Evolutionary conservation across 2,888 invertebrate species (phyloP), one percentile per base, ranked within the genome.

Genomic region (Eretmocerus hayati): DNA sequence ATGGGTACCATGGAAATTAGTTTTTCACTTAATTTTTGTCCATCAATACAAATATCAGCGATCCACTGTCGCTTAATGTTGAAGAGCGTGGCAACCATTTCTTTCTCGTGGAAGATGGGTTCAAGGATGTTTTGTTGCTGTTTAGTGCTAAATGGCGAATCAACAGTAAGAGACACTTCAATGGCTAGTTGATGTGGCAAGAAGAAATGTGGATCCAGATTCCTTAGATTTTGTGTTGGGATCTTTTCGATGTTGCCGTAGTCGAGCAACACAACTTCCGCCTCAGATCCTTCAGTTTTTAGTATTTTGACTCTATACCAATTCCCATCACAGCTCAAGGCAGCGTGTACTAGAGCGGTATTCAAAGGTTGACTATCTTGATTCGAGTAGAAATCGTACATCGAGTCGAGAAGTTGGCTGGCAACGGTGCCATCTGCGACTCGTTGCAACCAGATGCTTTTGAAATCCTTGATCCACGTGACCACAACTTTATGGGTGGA

Each of bases 251-350:
- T 67, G 63, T 85, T 84, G 32, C 87, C 88, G 54, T 85, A 87
- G 65, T 88, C 88, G 0, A 83, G 64, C 62, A 78, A 86, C 3
- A 76, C 75, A 0, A 84, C 76, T 20, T 68, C 73, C 18, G 74
- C 75, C 16, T 70, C 72, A 15, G 26, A 19, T 2, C 77, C 76
- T 13, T 73, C 72, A 4, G 68, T 59, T 40, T 68, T 69, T 11
- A 74, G 31, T 18, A 85, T 75, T 52, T 74, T 76, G 3, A 78
- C 83, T 38, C 87, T 76, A 62, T 86, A 86, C 86, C 86, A 87
- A 64, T 83, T 83, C 3, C 75, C 77, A 64, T 86, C 85, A 0
- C 60, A 82, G 3, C 80, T 78, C 42, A 76, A 76, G 0, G 78
- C 83, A 0, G 79, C 85, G 62, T 85, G 87, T 0, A 83, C 52